Conservation (phyloP, 1,140 invertebrate species). For the Calycopis cecrops region DNA sequence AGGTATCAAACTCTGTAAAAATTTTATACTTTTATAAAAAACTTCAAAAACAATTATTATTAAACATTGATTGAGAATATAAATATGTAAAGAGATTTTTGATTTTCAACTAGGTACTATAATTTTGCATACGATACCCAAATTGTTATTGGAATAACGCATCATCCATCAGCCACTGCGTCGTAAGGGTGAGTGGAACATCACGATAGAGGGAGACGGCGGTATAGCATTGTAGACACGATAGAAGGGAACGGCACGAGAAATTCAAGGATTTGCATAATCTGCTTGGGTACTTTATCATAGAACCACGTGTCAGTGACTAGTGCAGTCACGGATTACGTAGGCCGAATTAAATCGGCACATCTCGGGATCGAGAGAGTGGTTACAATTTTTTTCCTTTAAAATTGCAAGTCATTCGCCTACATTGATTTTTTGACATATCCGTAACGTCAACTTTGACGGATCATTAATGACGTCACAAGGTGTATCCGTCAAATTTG, state of each 20-base stretch:
- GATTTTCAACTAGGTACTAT: slow-evolving; percentile 50
- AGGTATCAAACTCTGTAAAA: no score
- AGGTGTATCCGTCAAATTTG: no score
- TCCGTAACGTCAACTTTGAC: no score
- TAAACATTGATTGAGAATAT: background rate
- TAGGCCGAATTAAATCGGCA: slow-evolving; percentile 55
- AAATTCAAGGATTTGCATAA: slow-evolving; percentile 73
- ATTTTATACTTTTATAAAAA: no score
- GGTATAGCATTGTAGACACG: slow-evolving; percentile 24
- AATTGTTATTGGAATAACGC: slow-evolving; percentile 73
- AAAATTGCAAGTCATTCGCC: no score
- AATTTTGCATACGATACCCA: slow-evolving; percentile 59
- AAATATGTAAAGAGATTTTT: slow-evolving; percentile 12
- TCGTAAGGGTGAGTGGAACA: slow-evolving; percentile 58
- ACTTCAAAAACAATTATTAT: no score
- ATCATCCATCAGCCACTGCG: slow-evolving; percentile 69
- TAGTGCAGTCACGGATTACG: slow-evolving; percentile 70
- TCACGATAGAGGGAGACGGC: slow-evolving; percentile 36
- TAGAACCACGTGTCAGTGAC: slow-evolving; percentile 72
- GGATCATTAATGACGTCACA: no score
- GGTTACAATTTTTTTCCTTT: slow-evolving; percentile 1
- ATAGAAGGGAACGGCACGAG: slow-evolving; percentile 41
- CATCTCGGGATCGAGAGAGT: slow-evolving; percentile 20
- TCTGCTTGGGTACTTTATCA: slow-evolving; percentile 71
- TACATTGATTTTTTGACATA: no score